Base-by-base conservation (phyloP, 2,888 invertebrate species). In the Diadegma fenestrale region DNA sequence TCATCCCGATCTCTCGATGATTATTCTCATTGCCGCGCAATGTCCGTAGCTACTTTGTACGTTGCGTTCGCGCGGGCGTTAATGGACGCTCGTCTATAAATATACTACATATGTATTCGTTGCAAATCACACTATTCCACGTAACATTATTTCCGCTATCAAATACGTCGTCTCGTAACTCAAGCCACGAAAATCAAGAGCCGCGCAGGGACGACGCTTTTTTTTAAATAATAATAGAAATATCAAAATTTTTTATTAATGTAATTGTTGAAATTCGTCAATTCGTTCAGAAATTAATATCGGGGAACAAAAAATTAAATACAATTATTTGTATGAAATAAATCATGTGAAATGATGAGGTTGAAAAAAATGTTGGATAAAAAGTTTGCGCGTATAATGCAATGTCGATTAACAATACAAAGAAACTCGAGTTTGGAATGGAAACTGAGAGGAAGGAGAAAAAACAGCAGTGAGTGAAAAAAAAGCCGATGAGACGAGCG, bases 1-100 rank as follows among this genome's bases (percentile, higher is more conserved):
- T 81, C 84, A 73, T 85, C 73, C 84, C 81, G 73, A 85, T 85
- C 84, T 85, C 61, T 68, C 68, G 81, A 58, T 58, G 58, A 85
- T 81, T 81, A 81, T 64, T 51, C 51, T 72, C 78, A 85, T 85
- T 81, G 78, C 84, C 80, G 71, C 75, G 8, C 33, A 26, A 19
- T 63, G 37, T 26, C 12, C 37, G 37, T 33, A 41, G 45, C 41
- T 80, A 80, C 71, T 66, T 81, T 78, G 84, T 78, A 75, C 81
- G 81, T 75, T 75, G 78, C 81, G 84, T 78, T 75, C 61, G 68
- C 61, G 68, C 84, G 26, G 81, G 81, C 84, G 81, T 81, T 85
- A 78, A 78, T 81, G 45, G 19, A 69, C 48, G 19, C 26, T 54
- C 43, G 30, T 14, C 84, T 75, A 63, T 85, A 78, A 81, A 78